Percentiles rank a stretch among this genome's conserved stretches.
Conservation (phyloP, 2,888 invertebrate species). For the Allacma fusca region DNA sequence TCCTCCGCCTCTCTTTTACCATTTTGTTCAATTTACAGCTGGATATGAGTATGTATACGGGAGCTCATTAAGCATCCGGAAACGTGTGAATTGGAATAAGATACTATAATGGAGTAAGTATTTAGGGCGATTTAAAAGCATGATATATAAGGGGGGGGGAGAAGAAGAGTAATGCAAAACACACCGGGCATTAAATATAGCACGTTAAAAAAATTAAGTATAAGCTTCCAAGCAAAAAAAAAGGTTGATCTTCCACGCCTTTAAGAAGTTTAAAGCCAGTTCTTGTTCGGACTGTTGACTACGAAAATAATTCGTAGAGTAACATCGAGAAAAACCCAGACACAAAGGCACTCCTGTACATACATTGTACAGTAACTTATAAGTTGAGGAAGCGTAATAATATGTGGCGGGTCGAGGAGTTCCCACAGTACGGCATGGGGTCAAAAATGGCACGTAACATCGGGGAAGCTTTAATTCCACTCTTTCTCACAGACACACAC, state of each 20-base stretch:
- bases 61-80: no score
- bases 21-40: no score
- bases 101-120: no score
- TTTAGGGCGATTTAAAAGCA: neutral
- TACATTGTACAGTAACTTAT: neutral
- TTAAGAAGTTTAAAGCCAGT: no score
- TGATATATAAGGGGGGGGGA: neutral
- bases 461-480: conserved; percentile 33
- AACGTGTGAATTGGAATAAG: no score
- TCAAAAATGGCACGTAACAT: conserved; percentile 48
- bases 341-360: neutral
- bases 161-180: neutral
- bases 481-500: conserved; percentile 45
- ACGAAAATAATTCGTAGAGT: neutral
- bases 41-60: no score
- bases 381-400: conserved; percentile 36
- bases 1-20: no score
- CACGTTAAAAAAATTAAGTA: no score
- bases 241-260: no score
- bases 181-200: no score
- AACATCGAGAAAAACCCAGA: neutral
- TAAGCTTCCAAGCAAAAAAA: no score
- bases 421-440: conserved; percentile 49
- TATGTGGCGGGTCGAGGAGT: conserved; percentile 46
- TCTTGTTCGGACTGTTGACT: no score